Evolutionary conservation across 2,113 vertebrate genomes (phyloP), one percentile per base, ranked within the genome.

Genomic region (Burhinus oedicnemus): DNA sequence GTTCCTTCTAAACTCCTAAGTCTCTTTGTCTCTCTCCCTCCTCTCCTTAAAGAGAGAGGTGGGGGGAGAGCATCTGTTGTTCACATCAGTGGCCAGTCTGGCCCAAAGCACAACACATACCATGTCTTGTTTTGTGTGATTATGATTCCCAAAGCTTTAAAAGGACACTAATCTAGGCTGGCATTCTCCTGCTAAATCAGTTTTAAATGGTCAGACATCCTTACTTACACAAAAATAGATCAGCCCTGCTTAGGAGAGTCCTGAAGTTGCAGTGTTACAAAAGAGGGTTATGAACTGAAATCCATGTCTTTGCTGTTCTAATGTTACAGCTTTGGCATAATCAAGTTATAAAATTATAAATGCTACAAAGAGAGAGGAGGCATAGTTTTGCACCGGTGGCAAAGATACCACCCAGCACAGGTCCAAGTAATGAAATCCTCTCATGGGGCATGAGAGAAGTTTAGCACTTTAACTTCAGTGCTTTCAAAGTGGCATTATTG

Each of bases 171-270:
- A 71, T 90, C 58, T 65, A 81, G 29, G 38, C 19, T 70, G 55
- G 19, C 71, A 14, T 81, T 86, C 51, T 94, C 32, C 25, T 72
- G 38, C 47, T 65, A 87, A 87, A 83, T 84, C 52, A 79, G 25
- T 90, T 90, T 81, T 9, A 82, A 93, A 45, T 89, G 86, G 61
- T 92, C 85, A 87, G 80, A 44, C 42, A 44, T 84, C 36, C 55
- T 95, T 83, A 60, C 49, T 91, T 61, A 65, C 36, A 62, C 65
- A 89, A 57, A 84, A 95, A 69, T 52, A 93, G 71, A 84, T 76
- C 64, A 79, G 52, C 3, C 7, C 27, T 69, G 83, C 80, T 78
- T 84, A 36, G 86, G 36, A 84, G 40, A 19, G 23, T 58, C 9
- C 51, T 58, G 69, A 57, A 71, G 44, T 65, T 87, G 86, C 22